These are phyloP conservation scores for Drosophila neonasuta DNA, from an alignment of 2,888 invertebrate genomes.

Conservation along the genomic window DNA sequence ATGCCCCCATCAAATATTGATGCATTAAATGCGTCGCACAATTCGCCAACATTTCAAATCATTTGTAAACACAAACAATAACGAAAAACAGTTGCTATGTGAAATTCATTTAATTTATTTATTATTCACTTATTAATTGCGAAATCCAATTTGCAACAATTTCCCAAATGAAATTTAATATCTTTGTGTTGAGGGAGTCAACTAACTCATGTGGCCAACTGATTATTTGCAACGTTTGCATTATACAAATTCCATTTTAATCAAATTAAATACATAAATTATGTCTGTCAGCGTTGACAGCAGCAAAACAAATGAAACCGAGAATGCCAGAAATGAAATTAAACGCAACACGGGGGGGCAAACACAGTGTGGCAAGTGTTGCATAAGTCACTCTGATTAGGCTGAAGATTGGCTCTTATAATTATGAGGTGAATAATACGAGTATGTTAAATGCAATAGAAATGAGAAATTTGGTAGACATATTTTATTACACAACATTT, in stretches of 20 bases:
- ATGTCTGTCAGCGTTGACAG: conserved; percentile 17
- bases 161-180: not conserved
- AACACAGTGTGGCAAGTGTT: not conserved
- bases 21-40: conserved; percentile 12
- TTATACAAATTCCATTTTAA: conserved; percentile 43
- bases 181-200: not conserved
- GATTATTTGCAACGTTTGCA: conserved; percentile 20
- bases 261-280: conserved; percentile 45
- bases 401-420: not conserved
- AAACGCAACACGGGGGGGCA: not conserved
- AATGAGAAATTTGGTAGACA: too few relatives aligned
- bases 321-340: conserved; percentile 3
- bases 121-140: conserved; percentile 29
- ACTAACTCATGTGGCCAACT: conserved; percentile 24
- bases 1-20: conserved; percentile 24
- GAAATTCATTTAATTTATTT: conserved; percentile 18
- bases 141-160: conserved; percentile 19
- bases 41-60: not conserved
- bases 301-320: conserved; percentile 10
- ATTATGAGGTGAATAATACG: not conserved
- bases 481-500: too few relatives aligned
- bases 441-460: too few relatives aligned
- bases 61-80: not conserved
- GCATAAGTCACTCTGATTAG: not conserved
- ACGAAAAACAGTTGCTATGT: not conserved